Conservation (phyloP, 2,888 invertebrate genomes). For the Lamproptera curius region DNA sequence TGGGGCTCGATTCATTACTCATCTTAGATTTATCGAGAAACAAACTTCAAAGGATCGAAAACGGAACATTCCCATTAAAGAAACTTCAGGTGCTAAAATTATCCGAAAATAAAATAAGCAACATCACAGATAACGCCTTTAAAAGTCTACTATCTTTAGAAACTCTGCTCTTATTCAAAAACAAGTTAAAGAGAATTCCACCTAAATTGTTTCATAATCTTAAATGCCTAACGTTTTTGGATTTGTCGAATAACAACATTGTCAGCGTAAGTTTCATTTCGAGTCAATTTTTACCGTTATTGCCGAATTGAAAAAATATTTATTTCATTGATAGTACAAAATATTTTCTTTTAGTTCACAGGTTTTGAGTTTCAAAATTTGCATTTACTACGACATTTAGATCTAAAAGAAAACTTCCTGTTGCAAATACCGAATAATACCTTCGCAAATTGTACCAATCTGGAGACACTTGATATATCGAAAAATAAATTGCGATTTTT, state of each 20-base stretch:
- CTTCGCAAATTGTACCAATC: conserved; percentile 74
- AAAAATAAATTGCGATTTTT: conserved; percentile 82
- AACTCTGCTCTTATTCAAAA: conserved; percentile 74
- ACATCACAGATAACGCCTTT: conserved; percentile 77
- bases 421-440: conserved; percentile 72
- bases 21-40: conserved; percentile 86
- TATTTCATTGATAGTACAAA: neutral
- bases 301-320: conserved; percentile 2
- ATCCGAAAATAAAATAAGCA: conserved; percentile 82
- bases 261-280: conserved; percentile 54
- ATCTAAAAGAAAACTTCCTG: conserved; percentile 83
- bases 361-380: conserved; percentile 76
- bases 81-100: conserved; percentile 81
- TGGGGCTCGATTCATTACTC: conserved; percentile 76
- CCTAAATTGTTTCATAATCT: conserved; percentile 67
- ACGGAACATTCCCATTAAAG: conserved; percentile 76
- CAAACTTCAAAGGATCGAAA: conserved; percentile 78
- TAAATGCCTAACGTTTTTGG: conserved; percentile 68
- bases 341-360: conserved; percentile 59
- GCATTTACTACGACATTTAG: conserved; percentile 78
- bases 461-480: conserved; percentile 83
- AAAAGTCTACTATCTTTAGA: conserved; percentile 71
- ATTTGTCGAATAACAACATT: conserved; percentile 76
- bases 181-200: conserved; percentile 70
- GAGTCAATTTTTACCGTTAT: too few relatives aligned